phyloP scores from a whole-genome alignment of 2,113 vertebrate species.

The Cavia aperea region DNA sequence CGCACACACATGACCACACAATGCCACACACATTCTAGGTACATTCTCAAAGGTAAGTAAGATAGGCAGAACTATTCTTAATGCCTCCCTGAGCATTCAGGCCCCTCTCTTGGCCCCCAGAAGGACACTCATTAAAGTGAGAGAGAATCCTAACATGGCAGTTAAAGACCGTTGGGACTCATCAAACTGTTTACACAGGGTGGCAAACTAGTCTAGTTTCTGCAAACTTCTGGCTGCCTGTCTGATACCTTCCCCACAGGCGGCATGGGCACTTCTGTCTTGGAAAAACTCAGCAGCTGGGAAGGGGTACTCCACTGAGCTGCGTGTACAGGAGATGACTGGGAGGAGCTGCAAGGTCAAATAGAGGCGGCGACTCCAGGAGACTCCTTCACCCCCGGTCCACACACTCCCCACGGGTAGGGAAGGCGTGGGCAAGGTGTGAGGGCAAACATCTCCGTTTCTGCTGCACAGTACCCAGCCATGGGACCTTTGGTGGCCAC shows the following conservation, averaged over 20 bases:
- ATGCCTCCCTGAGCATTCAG: not conserved
- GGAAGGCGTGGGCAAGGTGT: accelerated
- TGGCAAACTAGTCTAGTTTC: constrained; percentile 52
- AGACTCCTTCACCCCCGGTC: not conserved
- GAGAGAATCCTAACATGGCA: not conserved
- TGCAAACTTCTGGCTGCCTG: not conserved
- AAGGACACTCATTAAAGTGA: not conserved
- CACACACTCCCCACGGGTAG: accelerated
- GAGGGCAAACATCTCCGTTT: not conserved
- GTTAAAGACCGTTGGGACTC: constrained; percentile 21
- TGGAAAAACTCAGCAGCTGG: not conserved
- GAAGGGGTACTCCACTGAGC: not conserved
- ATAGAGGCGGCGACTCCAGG: not conserved
- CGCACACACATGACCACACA: not conserved
- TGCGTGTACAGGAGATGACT: not conserved
- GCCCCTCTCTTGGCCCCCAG: not conserved
- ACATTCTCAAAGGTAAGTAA: not conserved
- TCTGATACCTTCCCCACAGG: not conserved
- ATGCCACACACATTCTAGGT: not conserved
- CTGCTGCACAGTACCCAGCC: not conserved
- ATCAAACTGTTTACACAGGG: constrained; percentile 53
- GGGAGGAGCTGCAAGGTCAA: not conserved
- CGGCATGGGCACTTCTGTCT: not conserved
- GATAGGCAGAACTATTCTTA: not conserved
- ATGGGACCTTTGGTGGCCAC: not conserved